Evolutionary conservation across 2,113 vertebrate genomes (phyloP).

Genomic region (Polyodon spathula): DNA sequence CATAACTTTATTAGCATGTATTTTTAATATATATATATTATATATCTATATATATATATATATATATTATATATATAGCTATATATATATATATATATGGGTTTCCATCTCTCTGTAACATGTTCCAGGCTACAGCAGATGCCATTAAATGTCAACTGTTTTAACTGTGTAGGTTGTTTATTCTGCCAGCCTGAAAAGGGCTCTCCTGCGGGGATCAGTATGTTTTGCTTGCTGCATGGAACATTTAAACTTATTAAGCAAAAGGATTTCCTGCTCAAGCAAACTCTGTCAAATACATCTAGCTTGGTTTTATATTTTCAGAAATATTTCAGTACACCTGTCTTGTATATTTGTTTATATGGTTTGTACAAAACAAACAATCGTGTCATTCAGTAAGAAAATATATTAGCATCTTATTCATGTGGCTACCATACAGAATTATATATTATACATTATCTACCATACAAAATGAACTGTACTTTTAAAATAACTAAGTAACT

Average conservation of each 20-base stretch:
- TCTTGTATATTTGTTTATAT: constrained; percentile 7
- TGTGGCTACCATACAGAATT: too few relatives aligned
- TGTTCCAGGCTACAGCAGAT: constrained; percentile 53
- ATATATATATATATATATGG: not conserved
- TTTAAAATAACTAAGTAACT: too few relatives aligned
- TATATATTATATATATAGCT: too few relatives aligned
- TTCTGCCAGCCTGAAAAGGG: constrained; percentile 44
- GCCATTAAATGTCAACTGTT: constrained; percentile 56
- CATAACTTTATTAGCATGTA: too few relatives aligned
- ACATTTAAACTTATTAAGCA: constrained; percentile 44
- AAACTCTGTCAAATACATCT: constrained; percentile 38
- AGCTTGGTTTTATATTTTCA: constrained; percentile 24
- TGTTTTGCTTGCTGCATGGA: constrained; percentile 42
- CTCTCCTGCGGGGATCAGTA: constrained; percentile 36
- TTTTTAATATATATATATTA: too few relatives aligned
- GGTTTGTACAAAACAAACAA: too few relatives aligned
- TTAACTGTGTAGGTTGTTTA: constrained; percentile 53
- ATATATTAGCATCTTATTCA: too few relatives aligned
- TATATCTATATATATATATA: too few relatives aligned
- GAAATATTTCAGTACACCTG: constrained; percentile 20
- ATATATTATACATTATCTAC: too few relatives aligned
- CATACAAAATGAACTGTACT: too few relatives aligned
- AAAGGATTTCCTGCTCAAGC: constrained; percentile 44
- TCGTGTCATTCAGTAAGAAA: not conserved
- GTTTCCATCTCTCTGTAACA: constrained; percentile 30